phyloP scores from a whole-genome alignment of 1,140 invertebrate species.

The Centruroides vittatus region DNA sequence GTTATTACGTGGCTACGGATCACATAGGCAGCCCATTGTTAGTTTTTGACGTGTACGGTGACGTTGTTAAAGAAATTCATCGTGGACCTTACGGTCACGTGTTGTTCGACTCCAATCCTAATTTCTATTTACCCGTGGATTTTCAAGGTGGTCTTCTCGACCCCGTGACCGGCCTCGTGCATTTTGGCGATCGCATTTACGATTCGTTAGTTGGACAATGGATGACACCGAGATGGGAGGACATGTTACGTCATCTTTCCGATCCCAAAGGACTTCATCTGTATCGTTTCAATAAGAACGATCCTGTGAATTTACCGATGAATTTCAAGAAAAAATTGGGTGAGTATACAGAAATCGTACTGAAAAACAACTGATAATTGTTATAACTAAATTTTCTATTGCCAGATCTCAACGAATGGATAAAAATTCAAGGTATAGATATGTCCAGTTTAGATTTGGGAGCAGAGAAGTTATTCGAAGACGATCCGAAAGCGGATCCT shows the following conservation, averaged over 20 bases:
- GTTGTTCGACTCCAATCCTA: conserved; percentile 75
- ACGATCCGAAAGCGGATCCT: neutral
- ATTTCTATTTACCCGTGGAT: conserved; percentile 78
- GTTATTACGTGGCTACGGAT: conserved; percentile 79
- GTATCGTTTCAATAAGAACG: conserved; percentile 80
- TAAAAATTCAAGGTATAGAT: conserved; percentile 17
- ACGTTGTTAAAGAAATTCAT: conserved; percentile 77
- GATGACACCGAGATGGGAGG: conserved; percentile 85
- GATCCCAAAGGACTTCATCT: conserved; percentile 81
- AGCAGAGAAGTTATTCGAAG: conserved; percentile 6
- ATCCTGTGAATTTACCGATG: conserved; percentile 62
- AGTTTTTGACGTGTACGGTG: conserved; percentile 77
- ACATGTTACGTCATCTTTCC: conserved; percentile 53
- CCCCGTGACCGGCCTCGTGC: conserved; percentile 71
- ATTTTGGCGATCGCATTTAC: conserved; percentile 69
- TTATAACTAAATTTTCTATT: conserved; percentile 1
- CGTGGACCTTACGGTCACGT: conserved; percentile 81
- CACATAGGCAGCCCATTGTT: conserved; percentile 82
- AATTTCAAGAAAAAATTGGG: conserved; percentile 16
- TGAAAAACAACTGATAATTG: neutral
- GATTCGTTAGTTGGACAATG: conserved; percentile 86
- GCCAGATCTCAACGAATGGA: conserved; percentile 19
- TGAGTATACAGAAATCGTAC: conserved; percentile 1
- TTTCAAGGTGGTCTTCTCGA: conserved; percentile 75
- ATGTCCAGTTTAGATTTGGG: conserved; percentile 15